Conservation (phyloP, 2,113 vertebrate genomes). For the Donacobius atricapilla region DNA sequence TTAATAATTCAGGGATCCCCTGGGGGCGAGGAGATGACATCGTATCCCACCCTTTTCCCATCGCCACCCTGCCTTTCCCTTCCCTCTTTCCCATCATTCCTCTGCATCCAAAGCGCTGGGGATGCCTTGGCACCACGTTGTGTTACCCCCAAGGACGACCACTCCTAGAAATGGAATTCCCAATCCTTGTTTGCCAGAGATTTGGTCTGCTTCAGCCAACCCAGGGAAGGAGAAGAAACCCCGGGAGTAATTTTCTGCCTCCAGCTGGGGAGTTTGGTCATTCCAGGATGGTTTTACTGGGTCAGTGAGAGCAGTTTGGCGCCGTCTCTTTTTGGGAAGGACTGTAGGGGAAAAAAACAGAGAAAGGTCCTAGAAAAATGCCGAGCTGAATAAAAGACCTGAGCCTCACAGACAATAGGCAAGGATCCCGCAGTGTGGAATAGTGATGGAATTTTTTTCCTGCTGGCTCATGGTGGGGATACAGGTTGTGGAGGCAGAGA, state of each 20-base stretch:
- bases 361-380: neutral
- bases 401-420: neutral
- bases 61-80: neutral
- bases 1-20: conserved; percentile 61
- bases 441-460: neutral
- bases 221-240: neutral
- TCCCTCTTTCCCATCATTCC: neutral
- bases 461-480: rapidly evolving
- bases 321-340: neutral
- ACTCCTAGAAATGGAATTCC: neutral
- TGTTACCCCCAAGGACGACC: rapidly evolving
- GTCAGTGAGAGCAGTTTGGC: neutral
- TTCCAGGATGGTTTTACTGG: rapidly evolving
- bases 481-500: neutral
- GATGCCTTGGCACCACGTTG: neutral
- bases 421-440: neutral
- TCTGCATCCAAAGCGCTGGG: neutral
- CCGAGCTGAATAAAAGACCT: neutral
- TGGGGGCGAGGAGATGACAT: neutral
- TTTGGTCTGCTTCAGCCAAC: neutral
- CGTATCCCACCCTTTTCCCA: neutral
- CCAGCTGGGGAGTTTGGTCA: neutral
- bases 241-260: neutral
- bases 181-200: neutral
- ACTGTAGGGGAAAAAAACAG: neutral